These are phyloP conservation scores for Ceyx cyanopectus DNA, from an alignment of 2,113 vertebrate species.

Conservation along the genomic window DNA sequence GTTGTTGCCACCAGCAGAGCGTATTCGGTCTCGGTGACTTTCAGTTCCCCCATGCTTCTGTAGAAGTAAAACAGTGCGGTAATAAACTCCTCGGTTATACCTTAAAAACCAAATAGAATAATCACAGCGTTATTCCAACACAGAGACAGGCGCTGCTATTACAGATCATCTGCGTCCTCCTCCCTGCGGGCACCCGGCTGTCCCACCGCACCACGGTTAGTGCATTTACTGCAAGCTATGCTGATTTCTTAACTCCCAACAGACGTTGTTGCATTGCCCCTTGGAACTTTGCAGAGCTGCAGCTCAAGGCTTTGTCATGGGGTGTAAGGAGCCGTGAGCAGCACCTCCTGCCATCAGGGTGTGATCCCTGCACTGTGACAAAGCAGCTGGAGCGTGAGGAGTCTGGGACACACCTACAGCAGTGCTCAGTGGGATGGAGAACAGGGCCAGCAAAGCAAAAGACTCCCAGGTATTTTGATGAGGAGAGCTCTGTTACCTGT, in stretches of 20 bases:
- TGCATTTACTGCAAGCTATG: neutral
- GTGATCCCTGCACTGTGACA: fast-evolving
- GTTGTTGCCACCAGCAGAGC: conserved; percentile 88
- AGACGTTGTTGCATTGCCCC: too few relatives aligned
- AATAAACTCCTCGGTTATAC: conserved; percentile 85
- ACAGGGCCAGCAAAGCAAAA: neutral
- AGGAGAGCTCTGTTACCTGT: conserved; percentile 51
- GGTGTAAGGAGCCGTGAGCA: fast-evolving
- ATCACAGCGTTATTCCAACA: neutral
- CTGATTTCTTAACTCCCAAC: neutral
- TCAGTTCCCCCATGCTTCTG: conserved; percentile 89
- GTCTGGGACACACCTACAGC: fast-evolving
- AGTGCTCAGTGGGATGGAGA: fast-evolving
- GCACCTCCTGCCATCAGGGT: neutral
- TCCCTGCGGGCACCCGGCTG: neutral
- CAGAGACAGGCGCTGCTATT: neutral
- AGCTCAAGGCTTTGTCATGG: neutral
- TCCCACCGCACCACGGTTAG: neutral
- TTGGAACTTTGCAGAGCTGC: neutral
- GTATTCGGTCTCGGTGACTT: conserved; percentile 89
- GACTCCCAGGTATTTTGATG: neutral
- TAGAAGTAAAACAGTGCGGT: conserved; percentile 89
- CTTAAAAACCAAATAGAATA: conserved; percentile 67
- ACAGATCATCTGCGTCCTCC: neutral
- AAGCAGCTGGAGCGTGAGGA: neutral